Conservation (phyloP, 2,888 invertebrate species). For the Desoria tigrina region DNA sequence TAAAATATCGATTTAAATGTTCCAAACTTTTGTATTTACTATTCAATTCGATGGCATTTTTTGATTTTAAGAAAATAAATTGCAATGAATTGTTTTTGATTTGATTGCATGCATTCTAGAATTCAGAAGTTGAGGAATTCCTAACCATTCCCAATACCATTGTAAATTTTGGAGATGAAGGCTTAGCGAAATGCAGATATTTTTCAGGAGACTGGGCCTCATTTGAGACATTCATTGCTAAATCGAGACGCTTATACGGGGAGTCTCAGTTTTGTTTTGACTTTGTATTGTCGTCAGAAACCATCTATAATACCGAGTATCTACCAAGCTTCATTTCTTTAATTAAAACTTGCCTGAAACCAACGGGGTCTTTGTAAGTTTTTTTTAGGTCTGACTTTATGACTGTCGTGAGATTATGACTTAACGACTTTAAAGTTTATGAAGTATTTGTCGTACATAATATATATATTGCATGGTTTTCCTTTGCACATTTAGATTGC, state of each 20-base stretch:
- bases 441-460: too few species aligned
- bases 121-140: slow-evolving; percentile 75
- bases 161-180: slow-evolving; percentile 55
- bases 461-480: too few species aligned
- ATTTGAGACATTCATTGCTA: slow-evolving; percentile 58
- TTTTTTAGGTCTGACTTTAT: slow-evolving; percentile 47
- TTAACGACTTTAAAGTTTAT: not conserved
- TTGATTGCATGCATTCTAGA: slow-evolving; percentile 66
- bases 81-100: not conserved
- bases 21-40: not conserved
- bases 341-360: slow-evolving; percentile 66
- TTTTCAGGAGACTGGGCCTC: slow-evolving; percentile 74
- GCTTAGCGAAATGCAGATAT: slow-evolving; percentile 58
- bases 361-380: slow-evolving; percentile 68
- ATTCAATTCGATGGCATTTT: not conserved
- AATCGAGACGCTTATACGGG: too few species aligned
- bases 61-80: not conserved
- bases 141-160: slow-evolving; percentile 81
- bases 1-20: not conserved
- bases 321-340: slow-evolving; percentile 73
- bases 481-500: slow-evolving; percentile 60
- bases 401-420: not conserved
- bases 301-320: slow-evolving; percentile 82
- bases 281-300: slow-evolving; percentile 86
- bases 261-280: slow-evolving; percentile 66